phyloP scores from a whole-genome alignment of 2,113 vertebrate species.

The Anthoscopus minutus region DNA sequence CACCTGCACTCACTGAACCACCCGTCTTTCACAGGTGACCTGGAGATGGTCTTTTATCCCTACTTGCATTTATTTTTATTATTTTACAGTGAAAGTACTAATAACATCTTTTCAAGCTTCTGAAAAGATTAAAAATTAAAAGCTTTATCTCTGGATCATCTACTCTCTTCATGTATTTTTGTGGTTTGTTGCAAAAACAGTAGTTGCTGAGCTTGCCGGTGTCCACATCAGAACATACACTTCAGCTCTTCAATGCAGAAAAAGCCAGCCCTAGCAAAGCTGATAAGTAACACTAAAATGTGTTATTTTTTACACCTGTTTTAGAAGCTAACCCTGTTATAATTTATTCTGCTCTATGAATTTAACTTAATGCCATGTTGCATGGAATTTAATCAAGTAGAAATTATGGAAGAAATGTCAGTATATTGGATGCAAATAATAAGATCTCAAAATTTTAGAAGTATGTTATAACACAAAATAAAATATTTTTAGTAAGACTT shows the following conservation, averaged over 20 bases:
- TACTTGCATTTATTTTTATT: background rate
- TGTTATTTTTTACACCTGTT: conserved; percentile 68
- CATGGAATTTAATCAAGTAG: conserved; percentile 57
- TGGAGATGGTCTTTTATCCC: background rate
- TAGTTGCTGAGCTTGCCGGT: background rate
- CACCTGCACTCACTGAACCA: background rate
- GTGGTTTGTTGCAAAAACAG: conserved; percentile 11
- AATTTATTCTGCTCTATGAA: conserved; percentile 65
- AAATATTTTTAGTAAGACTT: background rate
- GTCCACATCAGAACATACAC: conserved; percentile 48
- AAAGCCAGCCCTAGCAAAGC: conserved; percentile 50
- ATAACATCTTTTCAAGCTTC: background rate
- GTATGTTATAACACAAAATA: background rate
- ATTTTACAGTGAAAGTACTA: background rate
- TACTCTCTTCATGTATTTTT: background rate
- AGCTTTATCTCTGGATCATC: background rate
- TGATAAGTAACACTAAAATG: conserved; percentile 67
- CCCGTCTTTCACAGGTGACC: background rate
- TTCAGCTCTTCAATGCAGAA: conserved; percentile 44
- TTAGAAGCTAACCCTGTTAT: conserved; percentile 64
- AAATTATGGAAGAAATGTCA: conserved; percentile 47
- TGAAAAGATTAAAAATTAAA: background rate
- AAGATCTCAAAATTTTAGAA: background rate
- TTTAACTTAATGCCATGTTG: conserved; percentile 62
- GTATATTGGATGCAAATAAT: conserved; percentile 12